Percentiles rank a stretch among this genome's conserved stretches.
Conservation (phyloP, 2,888 invertebrate genomes). For the Yponomeuta cagnagella region DNA sequence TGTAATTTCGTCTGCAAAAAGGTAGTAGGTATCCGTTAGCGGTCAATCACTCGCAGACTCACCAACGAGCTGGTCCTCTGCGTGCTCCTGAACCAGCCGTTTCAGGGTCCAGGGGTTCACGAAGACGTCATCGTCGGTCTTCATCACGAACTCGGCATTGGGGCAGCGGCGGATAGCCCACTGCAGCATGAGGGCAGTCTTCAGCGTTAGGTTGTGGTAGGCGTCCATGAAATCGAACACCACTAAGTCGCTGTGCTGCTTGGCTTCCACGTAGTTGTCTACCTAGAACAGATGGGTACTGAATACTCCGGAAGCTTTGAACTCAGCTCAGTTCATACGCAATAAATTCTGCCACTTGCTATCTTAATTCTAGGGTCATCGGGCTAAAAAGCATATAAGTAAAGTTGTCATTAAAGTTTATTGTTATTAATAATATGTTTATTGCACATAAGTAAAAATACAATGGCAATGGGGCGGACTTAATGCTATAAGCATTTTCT, state of each 20-base stretch:
- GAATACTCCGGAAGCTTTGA: neutral
- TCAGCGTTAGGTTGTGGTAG: constrained; percentile 81
- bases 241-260: constrained; percentile 74
- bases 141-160: constrained; percentile 68
- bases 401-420: too few relatives aligned
- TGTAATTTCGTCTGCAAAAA: too few relatives aligned
- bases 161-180: constrained; percentile 75
- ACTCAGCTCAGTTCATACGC: too few relatives aligned
- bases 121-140: constrained; percentile 79
- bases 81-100: constrained; percentile 35
- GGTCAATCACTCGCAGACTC: constrained; percentile 16
- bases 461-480: too few relatives aligned
- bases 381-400: too few relatives aligned
- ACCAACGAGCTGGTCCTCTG: constrained; percentile 63
- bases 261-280: constrained; percentile 64
- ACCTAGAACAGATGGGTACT: constrained; percentile 32
- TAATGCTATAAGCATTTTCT: too few relatives aligned
- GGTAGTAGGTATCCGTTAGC: too few relatives aligned
- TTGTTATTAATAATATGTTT: too few relatives aligned
- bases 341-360: too few relatives aligned
- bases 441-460: too few relatives aligned
- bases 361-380: too few relatives aligned
- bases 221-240: constrained; percentile 78
- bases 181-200: constrained; percentile 78
- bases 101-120: constrained; percentile 72